Evolutionary conservation across 2,113 vertebrate species (phyloP), one percentile per base, ranked within the genome.

Genomic region (Eclectus roratus): DNA sequence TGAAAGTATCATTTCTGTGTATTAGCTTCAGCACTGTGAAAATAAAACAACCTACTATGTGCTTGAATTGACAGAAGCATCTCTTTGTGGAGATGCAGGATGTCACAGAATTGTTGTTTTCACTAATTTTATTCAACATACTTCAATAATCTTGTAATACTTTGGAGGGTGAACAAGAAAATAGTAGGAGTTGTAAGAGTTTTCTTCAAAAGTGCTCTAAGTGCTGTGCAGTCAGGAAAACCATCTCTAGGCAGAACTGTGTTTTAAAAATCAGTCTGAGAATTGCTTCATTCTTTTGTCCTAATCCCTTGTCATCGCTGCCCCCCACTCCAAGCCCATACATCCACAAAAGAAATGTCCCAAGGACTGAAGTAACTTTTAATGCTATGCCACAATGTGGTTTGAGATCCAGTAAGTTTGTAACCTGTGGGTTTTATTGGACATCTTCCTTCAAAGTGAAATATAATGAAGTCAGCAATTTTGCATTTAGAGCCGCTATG

Each of bases 241-340:
- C 9, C 35, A 33, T 61, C 13, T 69, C 12, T 70, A 43, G 66
- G 29, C 79, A 58, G 17, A 69, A 10, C 11, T 72, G 0, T 9
- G 41, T 73, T 65, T 64, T 24, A 8, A 41, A 41, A 58, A 29
- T 46, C 31, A 61, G 0, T 43, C 15, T 10, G 58, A 60, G 47
- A 24, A 35, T 27, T 53, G 13, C 14, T 28, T 85, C 6, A 7
- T 70, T 85, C 13, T 77, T 91, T 76, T 61, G 18, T 65, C 24
- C 13, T 44, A 1, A 72, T 88, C 37, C n/a, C 23, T 58, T 58
- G 37, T 39, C 37, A 64, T 70, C 0, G 0, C 25, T 80, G 49
- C 61, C 28, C 46, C 24, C 33, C 3, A 10, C 17, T 61, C 27
- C 58, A 89, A 68, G 33, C 11, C 28, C 31, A 21, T 72, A 20